phyloP scores from a whole-genome alignment of 1,140 invertebrate genomes.

The Aphelenchoides avenae region DNA sequence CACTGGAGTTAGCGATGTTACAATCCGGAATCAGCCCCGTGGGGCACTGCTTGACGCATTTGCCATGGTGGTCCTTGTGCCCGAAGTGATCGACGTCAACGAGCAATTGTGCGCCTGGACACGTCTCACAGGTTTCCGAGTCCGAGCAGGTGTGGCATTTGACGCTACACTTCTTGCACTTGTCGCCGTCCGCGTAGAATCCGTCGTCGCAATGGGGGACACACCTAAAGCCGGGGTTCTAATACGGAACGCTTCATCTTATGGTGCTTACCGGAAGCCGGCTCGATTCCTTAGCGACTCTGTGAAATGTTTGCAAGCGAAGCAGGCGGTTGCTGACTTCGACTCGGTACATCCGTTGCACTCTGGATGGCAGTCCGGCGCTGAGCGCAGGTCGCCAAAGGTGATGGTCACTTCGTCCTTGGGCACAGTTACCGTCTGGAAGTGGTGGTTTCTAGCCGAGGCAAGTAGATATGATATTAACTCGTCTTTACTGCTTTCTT shows the following conservation, averaged over 20 bases:
- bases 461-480: not conserved
- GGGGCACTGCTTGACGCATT: conserved; percentile 54
- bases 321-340: conserved; percentile 25
- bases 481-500: not conserved
- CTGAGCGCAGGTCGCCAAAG: conserved; percentile 51
- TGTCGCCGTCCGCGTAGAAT: conserved; percentile 53
- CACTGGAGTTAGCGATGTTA: too few species aligned
- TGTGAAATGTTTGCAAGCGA: conserved; percentile 52
- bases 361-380: conserved; percentile 49
- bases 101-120: conserved; percentile 49
- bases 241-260: too few species aligned
- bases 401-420: conserved; percentile 21
- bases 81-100: conserved; percentile 51
- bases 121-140: conserved; percentile 52
- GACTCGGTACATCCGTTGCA: conserved; percentile 51
- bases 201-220: conserved; percentile 49
- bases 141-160: conserved; percentile 50
- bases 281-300: conserved; percentile 54
- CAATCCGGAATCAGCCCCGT: conserved; percentile 52
- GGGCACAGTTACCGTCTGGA: conserved; percentile 9
- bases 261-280: conserved; percentile 49
- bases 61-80: conserved; percentile 53
- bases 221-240: conserved; percentile 30
- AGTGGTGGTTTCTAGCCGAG: not conserved
- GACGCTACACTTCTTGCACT: conserved; percentile 49